Evolutionary conservation across 1,140 invertebrate genomes (phyloP).

Genomic region (Heliothis virescens): DNA sequence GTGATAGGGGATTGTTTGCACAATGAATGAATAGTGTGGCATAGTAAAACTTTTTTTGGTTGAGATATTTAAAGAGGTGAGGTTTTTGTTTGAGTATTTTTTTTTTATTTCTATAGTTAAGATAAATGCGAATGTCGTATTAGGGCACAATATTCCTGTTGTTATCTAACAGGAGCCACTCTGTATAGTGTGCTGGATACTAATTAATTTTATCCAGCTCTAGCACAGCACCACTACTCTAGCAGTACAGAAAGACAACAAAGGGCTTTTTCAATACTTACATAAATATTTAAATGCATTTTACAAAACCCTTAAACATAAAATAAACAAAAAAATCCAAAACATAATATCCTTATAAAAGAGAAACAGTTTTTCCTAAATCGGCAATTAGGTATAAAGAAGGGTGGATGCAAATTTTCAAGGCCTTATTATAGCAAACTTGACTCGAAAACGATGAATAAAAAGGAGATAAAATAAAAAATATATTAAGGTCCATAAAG

Average conservation of each 20-base stretch:
- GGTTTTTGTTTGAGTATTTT: not conserved
- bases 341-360: not conserved
- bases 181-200: no score
- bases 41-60: not conserved
- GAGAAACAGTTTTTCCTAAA: not conserved
- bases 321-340: no score
- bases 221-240: no score
- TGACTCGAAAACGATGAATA: conserved; percentile 54
- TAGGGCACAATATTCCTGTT: no score
- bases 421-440: conserved; percentile 37
- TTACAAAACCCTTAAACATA: no score
- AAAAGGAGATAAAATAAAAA: conserved; percentile 56
- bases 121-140: no score
- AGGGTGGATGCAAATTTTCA: conserved; percentile 23
- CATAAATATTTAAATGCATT: no score
- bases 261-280: no score
- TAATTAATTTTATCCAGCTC: no score
- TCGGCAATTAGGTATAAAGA: conserved; percentile 7
- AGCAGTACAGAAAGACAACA: no score
- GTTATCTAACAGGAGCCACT: no score
- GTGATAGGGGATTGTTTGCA: conserved; percentile 6
- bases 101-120: no score
- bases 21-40: not conserved
- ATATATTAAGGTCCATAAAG: conserved; percentile 57
- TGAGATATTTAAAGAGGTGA: not conserved